phyloP scores from a whole-genome alignment of 2,888 invertebrate genomes.

The Dynastes tityus region DNA sequence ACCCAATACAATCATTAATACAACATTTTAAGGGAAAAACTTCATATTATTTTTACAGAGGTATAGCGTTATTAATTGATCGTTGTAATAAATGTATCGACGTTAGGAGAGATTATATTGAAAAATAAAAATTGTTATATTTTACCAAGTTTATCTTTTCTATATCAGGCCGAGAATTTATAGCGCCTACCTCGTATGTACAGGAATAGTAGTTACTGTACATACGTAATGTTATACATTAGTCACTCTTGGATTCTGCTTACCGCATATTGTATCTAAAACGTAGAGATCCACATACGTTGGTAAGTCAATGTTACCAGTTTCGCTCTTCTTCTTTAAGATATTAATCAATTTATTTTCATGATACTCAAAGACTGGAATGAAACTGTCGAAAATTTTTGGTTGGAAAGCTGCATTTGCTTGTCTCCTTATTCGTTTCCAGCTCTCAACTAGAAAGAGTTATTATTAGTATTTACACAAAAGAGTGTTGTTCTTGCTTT shows the following conservation, averaged over 20 bases:
- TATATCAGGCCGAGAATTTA: too few species aligned
- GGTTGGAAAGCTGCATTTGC: slow-evolving; percentile 71
- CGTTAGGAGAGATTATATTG: too few species aligned
- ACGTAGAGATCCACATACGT: slow-evolving; percentile 39
- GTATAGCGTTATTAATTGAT: too few species aligned
- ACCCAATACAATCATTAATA: too few species aligned
- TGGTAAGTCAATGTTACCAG: slow-evolving; percentile 62
- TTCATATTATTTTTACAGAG: too few species aligned
- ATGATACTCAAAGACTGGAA: slow-evolving; percentile 69
- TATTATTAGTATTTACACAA: neutral
- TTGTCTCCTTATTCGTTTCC: slow-evolving; percentile 69
- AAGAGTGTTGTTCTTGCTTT: neutral
- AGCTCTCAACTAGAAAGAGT: slow-evolving; percentile 60
- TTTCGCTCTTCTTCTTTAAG: slow-evolving; percentile 50
- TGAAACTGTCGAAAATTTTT: slow-evolving; percentile 68
- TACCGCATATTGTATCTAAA: slow-evolving; percentile 46
- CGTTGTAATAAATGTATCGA: too few species aligned
- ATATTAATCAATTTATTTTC: slow-evolving; percentile 67
- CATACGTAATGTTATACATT: neutral
- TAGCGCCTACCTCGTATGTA: neutral
- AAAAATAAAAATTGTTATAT: too few species aligned
- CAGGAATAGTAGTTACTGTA: neutral
- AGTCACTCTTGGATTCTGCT: neutral
- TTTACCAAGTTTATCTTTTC: too few species aligned
- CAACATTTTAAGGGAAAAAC: too few species aligned